Base-by-base conservation (phyloP, 1,140 invertebrate species). In the Drosophila sp. region DNA sequence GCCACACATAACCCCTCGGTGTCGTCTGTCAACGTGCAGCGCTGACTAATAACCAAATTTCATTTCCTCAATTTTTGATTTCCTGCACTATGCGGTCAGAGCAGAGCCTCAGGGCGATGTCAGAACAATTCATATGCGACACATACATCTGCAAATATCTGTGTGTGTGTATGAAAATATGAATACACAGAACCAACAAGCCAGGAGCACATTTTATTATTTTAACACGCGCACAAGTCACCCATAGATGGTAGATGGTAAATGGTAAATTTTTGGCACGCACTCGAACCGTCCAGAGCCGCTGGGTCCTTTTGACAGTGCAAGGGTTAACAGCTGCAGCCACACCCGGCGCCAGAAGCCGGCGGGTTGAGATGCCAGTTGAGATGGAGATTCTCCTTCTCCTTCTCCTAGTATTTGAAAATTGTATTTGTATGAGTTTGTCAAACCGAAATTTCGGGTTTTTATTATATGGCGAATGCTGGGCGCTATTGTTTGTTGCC, bases 41-140 rank as follows among this genome's bases (percentile, higher is more conserved):
- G 81, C 72, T 87, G 82, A 87, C 83, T 87, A 87, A 87, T 87
- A 87, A 89, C 83, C 82, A 87, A 87, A 87, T 89, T 87, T 87
- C 75, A 82, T 87, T 87, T 87, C 83, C 82, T 87, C 82, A 87
- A 87, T 87, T 87, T 89, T 87, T 82, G 82, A 82, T 87, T 87
- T 87, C 83, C 82, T 89, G 79, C 83, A 76, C 83, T 87, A 76
- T 87, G 82, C 72, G 82, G 82, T 82, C 71, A 65, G 32, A 59
- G 56, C 63, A 80, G 59, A 76, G 61, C n/a, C 53, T 38, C 25
- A 54, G 64, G 45, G 54, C 32, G n/a, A 61, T 18, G 38, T 25
- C 43, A 53, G 53, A n/a, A 57, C 11, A n/a, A 54, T 25, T 11
- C 11, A 14, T 18, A 45, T 34, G 16, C 6, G 6, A 43, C 41